Base-by-base conservation (phyloP, 30 jellyfish, hydroid and myxozoan genomes). In the Mastigias papua region DNA sequence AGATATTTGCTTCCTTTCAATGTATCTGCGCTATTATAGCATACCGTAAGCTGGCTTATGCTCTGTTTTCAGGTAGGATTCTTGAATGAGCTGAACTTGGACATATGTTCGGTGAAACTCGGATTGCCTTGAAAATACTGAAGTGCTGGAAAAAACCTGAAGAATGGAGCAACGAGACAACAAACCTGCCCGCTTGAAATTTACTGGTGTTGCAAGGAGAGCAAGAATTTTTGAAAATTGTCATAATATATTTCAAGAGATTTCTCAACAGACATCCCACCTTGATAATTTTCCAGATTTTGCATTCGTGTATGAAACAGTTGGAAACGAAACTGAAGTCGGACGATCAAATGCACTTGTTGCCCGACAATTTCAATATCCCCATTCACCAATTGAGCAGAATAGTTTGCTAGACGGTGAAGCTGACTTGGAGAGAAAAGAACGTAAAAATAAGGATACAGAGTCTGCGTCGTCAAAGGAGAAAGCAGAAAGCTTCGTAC, bases 381-480 rank as follows among this genome's bases (percentile, higher is more conserved):
- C 98, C 34, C 96, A 80, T 34, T 82, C 80, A 23, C 98, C 98
- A 2, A 84, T 93, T 64, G 98, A 93, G 61, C 78, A 86, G 58
- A 87, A 80, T 35, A 81, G 86, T 0, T 51, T 93, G 26, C 81
- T 81, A 49, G 89, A 86, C 8, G 91, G 81, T 33, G 98, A 89
- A 77, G 90, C 94, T 15, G 98, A 93, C 54, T 37, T 93, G 34
- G 98, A 87, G 62, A 49, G 93, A 37, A 68, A 83, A 32, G 93
- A 13, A n/a, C 51, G 35, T 4, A 19, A 42, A 20, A 30, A 11
- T 37, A 3, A 17, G 7, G 63, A 61, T 3, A 27, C 31, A 1
- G 58, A 34, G 29, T 75, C 37, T 31, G 58, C 46, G 58, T 21
- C 70, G 19, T 80, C 81, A 34, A 10, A 48, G 42, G 80, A 61